Evolutionary conservation across 1,140 invertebrate species (phyloP), one percentile per base, ranked within the genome.

Genomic region (Sycophaga agraensis): DNA sequence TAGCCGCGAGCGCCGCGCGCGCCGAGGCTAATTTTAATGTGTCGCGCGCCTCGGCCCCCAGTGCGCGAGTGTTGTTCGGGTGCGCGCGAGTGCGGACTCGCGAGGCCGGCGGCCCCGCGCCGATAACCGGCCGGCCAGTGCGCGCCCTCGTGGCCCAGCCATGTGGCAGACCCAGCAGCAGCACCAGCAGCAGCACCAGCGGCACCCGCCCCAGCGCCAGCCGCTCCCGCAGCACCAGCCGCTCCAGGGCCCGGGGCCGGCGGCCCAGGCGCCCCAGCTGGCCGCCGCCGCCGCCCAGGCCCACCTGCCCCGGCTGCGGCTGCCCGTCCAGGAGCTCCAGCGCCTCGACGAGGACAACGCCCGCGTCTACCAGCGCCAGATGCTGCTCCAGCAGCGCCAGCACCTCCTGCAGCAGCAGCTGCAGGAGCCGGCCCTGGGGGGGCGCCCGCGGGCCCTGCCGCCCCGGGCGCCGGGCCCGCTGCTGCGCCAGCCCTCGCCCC

Each of bases 1-100:
- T n/a, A n/a, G n/a, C n/a, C n/a, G n/a, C n/a, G n/a, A n/a, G n/a
- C n/a, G 12, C 35, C 35, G 9, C 35, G 12, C 35, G 35, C 35
- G 5, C 35, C 63, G 61, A 65, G 67, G 65, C 68, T 70, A 69
- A 72, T 70, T 73, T 72, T 70, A 70, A 69, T 69, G 68, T 59
- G 65, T 62, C 63, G 71, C 69, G 70, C 59, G 70, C 59, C 45
- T 42, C 31, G 50, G 45, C 5, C 49, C 21, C 34, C 50, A 39
- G 35, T 22, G 56, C 31, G 39, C 16, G 24, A 37, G 42, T 53
- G 55, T 31, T n/a, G 11, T 24, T 9, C 11, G 34, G 8, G 28
- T 2, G n/a, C 4, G n/a, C 11, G 31, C 4, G 19, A n/a, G 16
- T 2, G 26, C 2, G 16, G n/a, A 16, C 22, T 31, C 16, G 46